Conservation (phyloP, 2,113 vertebrate species). For the Synodontis membranacea region DNA sequence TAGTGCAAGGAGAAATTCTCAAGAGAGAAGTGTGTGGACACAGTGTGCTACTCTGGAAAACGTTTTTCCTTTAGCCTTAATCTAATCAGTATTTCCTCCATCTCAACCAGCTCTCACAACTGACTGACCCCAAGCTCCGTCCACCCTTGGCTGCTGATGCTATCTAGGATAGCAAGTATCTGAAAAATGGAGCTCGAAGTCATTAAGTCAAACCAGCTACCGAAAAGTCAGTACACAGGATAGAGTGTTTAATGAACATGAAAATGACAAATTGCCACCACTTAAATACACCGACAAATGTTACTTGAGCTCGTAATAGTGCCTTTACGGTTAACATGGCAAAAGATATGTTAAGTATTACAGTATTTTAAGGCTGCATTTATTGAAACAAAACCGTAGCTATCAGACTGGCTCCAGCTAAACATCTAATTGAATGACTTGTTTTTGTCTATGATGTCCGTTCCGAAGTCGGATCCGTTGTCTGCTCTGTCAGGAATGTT, state of each 20-base stretch:
- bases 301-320: not conserved
- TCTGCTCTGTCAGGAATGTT: not conserved
- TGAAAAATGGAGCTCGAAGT: not conserved
- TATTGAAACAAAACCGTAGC: no score
- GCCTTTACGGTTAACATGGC: not conserved
- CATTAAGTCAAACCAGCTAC: not conserved
- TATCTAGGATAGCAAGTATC: not conserved
- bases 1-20: slow-evolving; percentile 28
- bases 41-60: not conserved
- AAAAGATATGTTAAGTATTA: not conserved
- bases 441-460: not conserved
- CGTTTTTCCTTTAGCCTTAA: not conserved
- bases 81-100: not conserved
- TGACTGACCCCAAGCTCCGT: not conserved
- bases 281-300: not conserved
- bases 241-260: not conserved
- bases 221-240: not conserved
- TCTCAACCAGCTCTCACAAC: not conserved
- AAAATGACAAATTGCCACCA: not conserved
- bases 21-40: slow-evolving; percentile 10
- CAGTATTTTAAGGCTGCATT: no score
- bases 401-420: not conserved
- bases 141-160: not conserved
- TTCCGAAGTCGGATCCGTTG: not conserved
- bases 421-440: not conserved